Evolutionary conservation across 2,797 vertebrate genomes (phyloP).

Genomic region (Acipenser transmontanus): DNA sequence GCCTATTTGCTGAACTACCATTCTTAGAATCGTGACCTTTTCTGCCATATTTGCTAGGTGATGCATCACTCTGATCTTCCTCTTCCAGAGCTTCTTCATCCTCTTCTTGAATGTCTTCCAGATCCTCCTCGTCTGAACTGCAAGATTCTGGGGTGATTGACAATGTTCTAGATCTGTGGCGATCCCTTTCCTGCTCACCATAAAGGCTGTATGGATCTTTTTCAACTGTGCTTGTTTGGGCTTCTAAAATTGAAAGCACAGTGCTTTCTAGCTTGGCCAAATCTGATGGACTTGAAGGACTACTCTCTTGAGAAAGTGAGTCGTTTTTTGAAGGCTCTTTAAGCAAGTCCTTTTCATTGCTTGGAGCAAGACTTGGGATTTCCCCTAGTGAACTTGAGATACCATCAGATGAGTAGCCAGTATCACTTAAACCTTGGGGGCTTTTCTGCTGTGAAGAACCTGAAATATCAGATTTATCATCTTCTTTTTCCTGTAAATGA

Average conservation of each 20-base stretch:
- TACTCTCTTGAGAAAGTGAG: conserved; percentile 58
- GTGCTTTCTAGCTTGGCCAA: conserved; percentile 78
- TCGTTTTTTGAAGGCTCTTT: conserved; percentile 66
- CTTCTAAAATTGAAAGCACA: conserved; percentile 78
- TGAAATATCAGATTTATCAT: conserved; percentile 66
- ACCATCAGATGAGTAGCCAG: conserved; percentile 72
- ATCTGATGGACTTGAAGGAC: conserved; percentile 71
- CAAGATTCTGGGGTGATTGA: conserved; percentile 62
- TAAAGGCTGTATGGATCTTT: conserved; percentile 38
- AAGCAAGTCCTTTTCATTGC: conserved; percentile 62
- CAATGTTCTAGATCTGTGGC: conserved; percentile 62
- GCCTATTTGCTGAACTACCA: conserved; percentile 38
- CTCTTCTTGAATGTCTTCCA: conserved; percentile 46
- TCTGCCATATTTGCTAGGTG: conserved; percentile 31
- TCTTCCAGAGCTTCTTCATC: conserved; percentile 42
- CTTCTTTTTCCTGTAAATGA: conserved; percentile 61
- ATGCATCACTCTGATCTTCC: conserved; percentile 35
- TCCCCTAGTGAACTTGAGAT: conserved; percentile 72
- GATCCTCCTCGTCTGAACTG: conserved; percentile 72
- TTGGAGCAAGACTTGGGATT: conserved; percentile 63
- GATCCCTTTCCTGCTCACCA: conserved; percentile 50
- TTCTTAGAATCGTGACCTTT: conserved; percentile 34
- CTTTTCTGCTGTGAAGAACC: conserved; percentile 70
- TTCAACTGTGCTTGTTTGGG: conserved; percentile 62
- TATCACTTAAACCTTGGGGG: conserved; percentile 70